phyloP scores from a whole-genome alignment of 2,797 vertebrate species.

The Euphonia xanthogaster region DNA sequence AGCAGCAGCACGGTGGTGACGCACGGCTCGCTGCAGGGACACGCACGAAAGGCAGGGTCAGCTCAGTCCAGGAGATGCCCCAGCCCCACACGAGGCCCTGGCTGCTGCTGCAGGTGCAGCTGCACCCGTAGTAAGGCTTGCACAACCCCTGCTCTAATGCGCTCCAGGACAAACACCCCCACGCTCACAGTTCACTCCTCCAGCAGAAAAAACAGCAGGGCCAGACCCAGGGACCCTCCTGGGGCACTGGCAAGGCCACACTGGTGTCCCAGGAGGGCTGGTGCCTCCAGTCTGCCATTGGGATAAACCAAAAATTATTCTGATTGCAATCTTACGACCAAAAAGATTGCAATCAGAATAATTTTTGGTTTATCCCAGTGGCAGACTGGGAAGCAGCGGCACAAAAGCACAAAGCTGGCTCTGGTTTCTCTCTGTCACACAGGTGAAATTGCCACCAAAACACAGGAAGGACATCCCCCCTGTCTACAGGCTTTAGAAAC shows the following conservation, averaged over 20 bases:
- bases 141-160: background rate
- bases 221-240: background rate
- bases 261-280: rapidly evolving
- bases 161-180: rapidly evolving
- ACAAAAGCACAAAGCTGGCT: background rate
- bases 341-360: too few species aligned
- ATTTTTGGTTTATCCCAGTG: too few species aligned
- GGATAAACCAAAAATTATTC: background rate
- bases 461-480: background rate
- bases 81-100: background rate
- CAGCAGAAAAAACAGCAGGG: background rate
- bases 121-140: background rate
- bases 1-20: background rate
- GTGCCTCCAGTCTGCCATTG: rapidly evolving
- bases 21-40: background rate
- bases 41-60: background rate
- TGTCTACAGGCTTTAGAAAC: background rate
- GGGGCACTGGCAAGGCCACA: background rate
- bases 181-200: background rate
- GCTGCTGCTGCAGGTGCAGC: background rate
- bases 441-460: background rate
- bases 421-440: background rate
- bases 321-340: rapidly evolving
- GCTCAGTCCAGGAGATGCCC: background rate
- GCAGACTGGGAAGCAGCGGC: too few species aligned